These are phyloP conservation scores for Leucophenga montana DNA, from an alignment of 2,888 invertebrate species.

Conservation along the genomic window DNA sequence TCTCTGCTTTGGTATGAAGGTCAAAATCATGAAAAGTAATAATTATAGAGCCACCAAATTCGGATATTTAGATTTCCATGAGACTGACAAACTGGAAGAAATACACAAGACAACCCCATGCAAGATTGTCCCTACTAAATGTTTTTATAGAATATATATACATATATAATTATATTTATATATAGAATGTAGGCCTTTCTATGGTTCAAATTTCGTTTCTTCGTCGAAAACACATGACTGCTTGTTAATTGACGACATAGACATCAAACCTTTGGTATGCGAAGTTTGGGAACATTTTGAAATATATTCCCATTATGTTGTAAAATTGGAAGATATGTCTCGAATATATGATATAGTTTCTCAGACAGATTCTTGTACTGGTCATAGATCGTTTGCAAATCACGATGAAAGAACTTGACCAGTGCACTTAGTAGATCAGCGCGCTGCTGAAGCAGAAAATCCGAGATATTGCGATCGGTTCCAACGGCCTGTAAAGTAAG, in stretches of 20 bases:
- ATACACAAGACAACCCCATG: no score
- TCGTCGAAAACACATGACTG: no score
- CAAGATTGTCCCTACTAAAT: no score
- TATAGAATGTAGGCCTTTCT: no score
- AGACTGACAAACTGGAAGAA: no score
- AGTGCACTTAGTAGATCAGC: constrained; percentile 84
- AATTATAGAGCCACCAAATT: background rate
- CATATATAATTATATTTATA: no score
- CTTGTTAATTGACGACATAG: constrained; percentile 14
- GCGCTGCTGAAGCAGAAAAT: constrained; percentile 85
- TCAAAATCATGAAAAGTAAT: background rate
- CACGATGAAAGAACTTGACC: constrained; percentile 88
- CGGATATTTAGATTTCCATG: no score
- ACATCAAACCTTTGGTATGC: constrained; percentile 82
- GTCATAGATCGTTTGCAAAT: constrained; percentile 82
- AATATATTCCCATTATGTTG: constrained; percentile 89
- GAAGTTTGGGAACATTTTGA: constrained; percentile 85
- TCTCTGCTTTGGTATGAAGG: background rate
- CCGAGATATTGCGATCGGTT: constrained; percentile 88
- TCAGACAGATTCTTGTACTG: constrained; percentile 77
- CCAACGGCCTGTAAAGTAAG: constrained; percentile 82
- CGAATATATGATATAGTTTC: constrained; percentile 88
- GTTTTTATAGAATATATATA: no score
- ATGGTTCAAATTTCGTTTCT: background rate
- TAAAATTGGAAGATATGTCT: constrained; percentile 89